Evolutionary conservation across 2,797 vertebrate species (phyloP).

Genomic region (Protosalanx chinensis): DNA sequence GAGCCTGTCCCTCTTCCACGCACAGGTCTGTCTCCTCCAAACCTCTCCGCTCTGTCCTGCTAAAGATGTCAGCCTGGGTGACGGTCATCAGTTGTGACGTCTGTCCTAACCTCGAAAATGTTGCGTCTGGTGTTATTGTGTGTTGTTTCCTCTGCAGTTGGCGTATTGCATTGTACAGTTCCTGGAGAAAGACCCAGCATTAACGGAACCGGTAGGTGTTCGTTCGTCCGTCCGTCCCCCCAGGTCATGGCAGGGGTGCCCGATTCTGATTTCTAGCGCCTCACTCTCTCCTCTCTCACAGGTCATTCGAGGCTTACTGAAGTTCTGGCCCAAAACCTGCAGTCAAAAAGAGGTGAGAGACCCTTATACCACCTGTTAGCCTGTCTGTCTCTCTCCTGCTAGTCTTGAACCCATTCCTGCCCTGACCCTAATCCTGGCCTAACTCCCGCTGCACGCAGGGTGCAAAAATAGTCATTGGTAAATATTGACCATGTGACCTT

Average conservation of each 20-base stretch:
- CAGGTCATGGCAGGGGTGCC: background rate
- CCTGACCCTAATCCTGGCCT: background rate
- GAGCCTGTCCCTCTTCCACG: slow-evolving; percentile 98
- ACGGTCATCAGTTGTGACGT: background rate
- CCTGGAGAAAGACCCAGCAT: slow-evolving; percentile 98
- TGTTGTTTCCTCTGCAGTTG: slow-evolving; percentile 73
- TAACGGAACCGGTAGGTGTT: slow-evolving; percentile 93
- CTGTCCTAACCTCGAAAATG: background rate
- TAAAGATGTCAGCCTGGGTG: background rate
- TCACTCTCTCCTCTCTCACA: slow-evolving; percentile 53
- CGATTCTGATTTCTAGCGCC: background rate
- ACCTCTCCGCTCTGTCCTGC: too few species aligned
- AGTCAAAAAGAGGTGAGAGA: slow-evolving; percentile 95
- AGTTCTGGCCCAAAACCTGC: slow-evolving; percentile 99
- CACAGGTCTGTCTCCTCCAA: slow-evolving; percentile 75
- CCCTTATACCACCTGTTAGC: background rate
- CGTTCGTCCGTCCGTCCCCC: background rate
- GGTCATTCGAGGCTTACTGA: slow-evolving; percentile 98
- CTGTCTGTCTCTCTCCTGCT: background rate
- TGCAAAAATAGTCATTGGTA: too few species aligned
- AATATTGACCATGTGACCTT: background rate
- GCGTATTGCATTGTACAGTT: slow-evolving; percentile 99
- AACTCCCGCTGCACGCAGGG: too few species aligned
- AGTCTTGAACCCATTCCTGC: background rate
- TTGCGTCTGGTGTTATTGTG: background rate